A percentile compares a stretch with the other conserved stretches of the same genome.
phyloP scores from a whole-genome alignment of 2,113 vertebrate species.

The Cnemophilus loriae region DNA sequence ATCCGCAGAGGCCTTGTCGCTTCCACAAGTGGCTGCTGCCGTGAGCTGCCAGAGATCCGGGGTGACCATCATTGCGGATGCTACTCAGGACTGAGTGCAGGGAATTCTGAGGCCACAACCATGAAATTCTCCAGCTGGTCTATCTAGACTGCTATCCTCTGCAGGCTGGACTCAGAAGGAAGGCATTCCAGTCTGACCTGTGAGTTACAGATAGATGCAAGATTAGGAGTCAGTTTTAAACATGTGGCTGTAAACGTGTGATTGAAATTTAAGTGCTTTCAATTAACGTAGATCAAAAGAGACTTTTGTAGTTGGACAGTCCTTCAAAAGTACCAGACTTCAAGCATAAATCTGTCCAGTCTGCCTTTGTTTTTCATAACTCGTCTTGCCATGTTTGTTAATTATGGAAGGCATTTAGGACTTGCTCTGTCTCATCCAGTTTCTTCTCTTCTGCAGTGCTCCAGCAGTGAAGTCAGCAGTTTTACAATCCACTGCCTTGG shows the following conservation, averaged over 20 bases:
- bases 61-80: neutral
- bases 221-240: neutral
- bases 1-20: accelerated
- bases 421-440: constrained; percentile 51
- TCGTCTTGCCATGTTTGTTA: constrained; percentile 56
- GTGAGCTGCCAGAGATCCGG: accelerated
- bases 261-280: constrained; percentile 48
- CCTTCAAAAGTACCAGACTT: constrained; percentile 48
- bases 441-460: constrained; percentile 21
- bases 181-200: neutral
- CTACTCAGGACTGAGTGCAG: neutral
- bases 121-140: neutral
- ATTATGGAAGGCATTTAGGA: constrained; percentile 49
- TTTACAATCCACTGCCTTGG: constrained; percentile 20
- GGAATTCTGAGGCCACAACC: neutral
- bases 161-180: neutral
- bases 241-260: neutral
- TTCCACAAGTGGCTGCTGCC: neutral
- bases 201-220: neutral
- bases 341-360: constrained; percentile 34
- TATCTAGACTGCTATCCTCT: neutral
- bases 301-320: constrained; percentile 9
- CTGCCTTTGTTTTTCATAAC: constrained; percentile 45
- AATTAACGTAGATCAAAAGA: constrained; percentile 36
- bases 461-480: constrained; percentile 30